Percentiles rank a stretch among this genome's conserved stretches.
Conservation (phyloP, 1,140 invertebrate species). For the Drosophila malerkotliana region DNA sequence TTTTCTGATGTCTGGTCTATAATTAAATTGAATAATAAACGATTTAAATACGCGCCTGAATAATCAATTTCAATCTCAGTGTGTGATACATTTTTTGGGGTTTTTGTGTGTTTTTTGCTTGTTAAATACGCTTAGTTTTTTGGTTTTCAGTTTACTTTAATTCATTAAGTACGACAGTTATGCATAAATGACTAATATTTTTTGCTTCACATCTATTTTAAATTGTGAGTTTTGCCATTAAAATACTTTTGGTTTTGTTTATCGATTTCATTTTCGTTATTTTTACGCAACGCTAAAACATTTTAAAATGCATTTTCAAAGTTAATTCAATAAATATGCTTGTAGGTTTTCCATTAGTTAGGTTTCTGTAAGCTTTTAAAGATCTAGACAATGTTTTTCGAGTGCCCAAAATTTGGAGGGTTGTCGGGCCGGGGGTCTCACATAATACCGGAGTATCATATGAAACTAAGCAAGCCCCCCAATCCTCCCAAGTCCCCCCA, state of each 20-base stretch:
- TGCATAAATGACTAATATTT: slow-evolving; percentile 77
- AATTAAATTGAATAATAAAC: slow-evolving; percentile 3
- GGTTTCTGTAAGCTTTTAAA: slow-evolving; percentile 70
- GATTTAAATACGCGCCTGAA: slow-evolving; percentile 26
- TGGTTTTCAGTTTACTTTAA: slow-evolving; percentile 56
- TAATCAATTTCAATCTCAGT: slow-evolving; percentile 22
- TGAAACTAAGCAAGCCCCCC: slow-evolving; percentile 2
- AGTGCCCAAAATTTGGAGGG: slow-evolving; percentile 61
- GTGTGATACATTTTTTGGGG: slow-evolving; percentile 36
- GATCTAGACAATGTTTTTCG: slow-evolving; percentile 67
- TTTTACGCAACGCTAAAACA: slow-evolving; percentile 70
- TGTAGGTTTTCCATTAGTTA: slow-evolving; percentile 49
- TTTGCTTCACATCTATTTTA: slow-evolving; percentile 53
- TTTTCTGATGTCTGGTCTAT: slow-evolving; percentile 1
- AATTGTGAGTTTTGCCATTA: slow-evolving; percentile 56
- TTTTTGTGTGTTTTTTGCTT: slow-evolving; percentile 21
- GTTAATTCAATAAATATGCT: slow-evolving; percentile 66
- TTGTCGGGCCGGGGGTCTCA: slow-evolving; percentile 6
- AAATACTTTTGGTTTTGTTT: slow-evolving; percentile 60
- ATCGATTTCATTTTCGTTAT: slow-evolving; percentile 28
- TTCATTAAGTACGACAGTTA: slow-evolving; percentile 66
- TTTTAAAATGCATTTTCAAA: slow-evolving; percentile 82
- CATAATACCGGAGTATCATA: slow-evolving; percentile 4
- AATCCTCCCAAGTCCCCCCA: not conserved
- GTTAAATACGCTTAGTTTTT: slow-evolving; percentile 50